Base-by-base conservation (phyloP, 2,888 invertebrate species). In the Eupithecia pulchellata region DNA sequence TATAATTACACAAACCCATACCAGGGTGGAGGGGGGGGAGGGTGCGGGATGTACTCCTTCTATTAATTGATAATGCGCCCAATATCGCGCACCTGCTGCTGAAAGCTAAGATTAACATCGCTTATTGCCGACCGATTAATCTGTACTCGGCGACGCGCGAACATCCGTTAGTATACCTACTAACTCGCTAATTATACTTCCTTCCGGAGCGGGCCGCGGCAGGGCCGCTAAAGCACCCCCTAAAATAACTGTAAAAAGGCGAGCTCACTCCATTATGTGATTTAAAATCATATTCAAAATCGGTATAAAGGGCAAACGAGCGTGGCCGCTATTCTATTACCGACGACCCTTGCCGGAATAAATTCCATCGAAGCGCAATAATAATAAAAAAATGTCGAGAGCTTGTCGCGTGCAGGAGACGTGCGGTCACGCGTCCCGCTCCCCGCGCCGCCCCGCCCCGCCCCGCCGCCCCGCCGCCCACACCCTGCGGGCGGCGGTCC, bases 331-430 rank as follows among this genome's bases (percentile, higher is more conserved):
- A 88, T 91, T 91, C 89, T 86, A 87, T 88, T 87, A 87, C 86
- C 84, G 87, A 86, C 84, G 87, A 87, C 91, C 92, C 91, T 89
- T 82, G 84, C 82, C 80, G 84, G 88, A 88, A 89, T 90, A 91
- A 89, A 92, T 92, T 92, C 92, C 92, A 91, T 91, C 91, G 92
- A 90, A 92, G 93, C 91, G 91, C 93, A 93, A 93, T 93, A 93
- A 93, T 93, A 93, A 93, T 93, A 93, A 93, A 93, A 93, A 93
- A 93, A 93, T 92, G 93, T 93, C 88, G 90, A 93, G 93, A 92
- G 89, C 88, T 91, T 90, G 93, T 92, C 93, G 93, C 92, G 93
- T 93, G 93, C 91, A 91, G 89, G 89, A 91, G 93, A 93, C 93
- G 93, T 93, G 93, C 89, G 93, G 93, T 92, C 93, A 90, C 91